Conservation (phyloP, 2,113 vertebrate genomes). For the Xiphophorus couchianus region DNA sequence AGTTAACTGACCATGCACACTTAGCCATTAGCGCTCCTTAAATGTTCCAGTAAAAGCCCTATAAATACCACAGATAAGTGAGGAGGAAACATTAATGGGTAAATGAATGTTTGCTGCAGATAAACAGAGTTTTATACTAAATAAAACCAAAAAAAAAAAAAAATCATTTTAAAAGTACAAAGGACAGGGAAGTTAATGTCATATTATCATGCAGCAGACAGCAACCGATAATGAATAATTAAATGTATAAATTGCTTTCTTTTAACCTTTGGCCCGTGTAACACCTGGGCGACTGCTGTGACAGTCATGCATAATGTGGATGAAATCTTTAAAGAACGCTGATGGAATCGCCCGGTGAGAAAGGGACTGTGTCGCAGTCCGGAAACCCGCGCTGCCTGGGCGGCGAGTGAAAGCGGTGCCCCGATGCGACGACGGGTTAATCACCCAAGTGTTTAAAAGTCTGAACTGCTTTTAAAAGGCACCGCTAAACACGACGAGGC, state of each 20-base stretch:
- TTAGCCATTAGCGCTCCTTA: conserved; percentile 3
- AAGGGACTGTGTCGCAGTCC: not conserved
- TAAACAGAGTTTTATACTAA: conserved; percentile 26
- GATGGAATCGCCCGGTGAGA: not conserved
- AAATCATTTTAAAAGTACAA: not conserved
- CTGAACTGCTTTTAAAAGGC: conserved; percentile 3
- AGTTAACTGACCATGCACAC: conserved; percentile 2
- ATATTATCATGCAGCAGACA: conserved; percentile 33
- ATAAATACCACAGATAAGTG: conserved; percentile 6
- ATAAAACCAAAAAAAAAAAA: no score
- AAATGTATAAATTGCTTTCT: conserved; percentile 54
- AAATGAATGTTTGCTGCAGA: conserved; percentile 8
- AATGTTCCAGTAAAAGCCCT: not conserved
- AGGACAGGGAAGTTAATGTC: not conserved
- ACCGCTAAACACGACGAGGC: not conserved
- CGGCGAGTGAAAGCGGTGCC: not conserved
- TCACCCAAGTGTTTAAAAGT: not conserved
- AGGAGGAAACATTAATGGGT: not conserved
- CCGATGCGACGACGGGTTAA: not conserved
- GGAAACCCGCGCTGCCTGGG: not conserved
- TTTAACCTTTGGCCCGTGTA: conserved; percentile 34
- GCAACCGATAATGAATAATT: conserved; percentile 56
- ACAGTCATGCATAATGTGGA: conserved; percentile 29
- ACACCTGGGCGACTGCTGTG: conserved; percentile 12
- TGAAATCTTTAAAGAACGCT: conserved; percentile 28